Evolutionary conservation across 2,888 invertebrate species (phyloP).

Genomic region (Hirtodrosophila trivittata): DNA sequence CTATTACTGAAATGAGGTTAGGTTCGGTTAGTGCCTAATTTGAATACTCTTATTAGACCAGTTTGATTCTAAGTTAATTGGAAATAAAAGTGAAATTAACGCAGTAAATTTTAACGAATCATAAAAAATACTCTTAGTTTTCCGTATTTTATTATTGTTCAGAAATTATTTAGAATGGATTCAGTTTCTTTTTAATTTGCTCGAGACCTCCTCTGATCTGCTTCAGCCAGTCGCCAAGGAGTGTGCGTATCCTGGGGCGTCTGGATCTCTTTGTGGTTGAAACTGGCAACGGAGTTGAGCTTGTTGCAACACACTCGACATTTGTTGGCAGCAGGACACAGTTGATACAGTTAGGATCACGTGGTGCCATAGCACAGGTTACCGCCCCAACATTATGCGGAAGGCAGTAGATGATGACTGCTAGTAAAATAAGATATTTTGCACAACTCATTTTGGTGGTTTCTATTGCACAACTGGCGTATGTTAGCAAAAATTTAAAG

Average conservation of each 20-base stretch:
- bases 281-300: conserved; percentile 4
- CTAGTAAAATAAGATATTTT: conserved; percentile 17
- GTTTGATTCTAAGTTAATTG: no score
- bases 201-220: not conserved
- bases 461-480: conserved; percentile 12
- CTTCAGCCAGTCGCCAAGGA: not conserved
- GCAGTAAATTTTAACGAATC: no score
- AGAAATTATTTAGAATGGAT: no score
- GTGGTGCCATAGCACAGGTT: conserved; percentile 39
- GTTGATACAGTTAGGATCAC: conserved; percentile 28
- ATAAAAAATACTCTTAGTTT: no score
- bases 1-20: no score
- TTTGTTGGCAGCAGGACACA: conserved; percentile 23
- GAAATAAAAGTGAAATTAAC: no score
- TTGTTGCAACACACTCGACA: conserved; percentile 20
- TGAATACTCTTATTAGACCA: no score
- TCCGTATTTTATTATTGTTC: no score
- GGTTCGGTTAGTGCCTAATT: no score
- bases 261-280: not conserved
- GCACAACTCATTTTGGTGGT: conserved; percentile 30
- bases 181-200: conserved; percentile 13
- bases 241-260: conserved; percentile 2
- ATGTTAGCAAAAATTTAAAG: not conserved
- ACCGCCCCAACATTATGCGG: conserved; percentile 24
- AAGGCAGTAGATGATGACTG: conserved; percentile 18